These are phyloP conservation scores for rat (Rattus norvegicus) DNA, from an alignment of 2,113 vertebrate genomes.

Conservation along the genomic window GRCr8 NC_086030.1:18304501-18305000, in stretches of 20 bases:
- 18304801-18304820: background rate
- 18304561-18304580: background rate
- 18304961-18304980: background rate
- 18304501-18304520: accelerated
- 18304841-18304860: background rate
- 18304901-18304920: background rate
- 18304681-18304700: background rate
- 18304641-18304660: background rate
- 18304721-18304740: background rate
- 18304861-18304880: background rate
- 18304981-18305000: background rate
- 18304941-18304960: background rate
- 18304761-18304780: background rate
- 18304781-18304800: background rate
- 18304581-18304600: background rate
- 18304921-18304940: background rate
- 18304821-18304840: background rate
- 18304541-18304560: background rate
- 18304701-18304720: background rate
- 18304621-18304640: background rate
- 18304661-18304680: background rate
- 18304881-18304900: background rate
- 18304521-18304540: accelerated
- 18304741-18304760: background rate
- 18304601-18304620: background rate